These are phyloP conservation scores for Branchellion lobata DNA, from an alignment of 2,888 invertebrate genomes.

Conservation along the genomic window DNA sequence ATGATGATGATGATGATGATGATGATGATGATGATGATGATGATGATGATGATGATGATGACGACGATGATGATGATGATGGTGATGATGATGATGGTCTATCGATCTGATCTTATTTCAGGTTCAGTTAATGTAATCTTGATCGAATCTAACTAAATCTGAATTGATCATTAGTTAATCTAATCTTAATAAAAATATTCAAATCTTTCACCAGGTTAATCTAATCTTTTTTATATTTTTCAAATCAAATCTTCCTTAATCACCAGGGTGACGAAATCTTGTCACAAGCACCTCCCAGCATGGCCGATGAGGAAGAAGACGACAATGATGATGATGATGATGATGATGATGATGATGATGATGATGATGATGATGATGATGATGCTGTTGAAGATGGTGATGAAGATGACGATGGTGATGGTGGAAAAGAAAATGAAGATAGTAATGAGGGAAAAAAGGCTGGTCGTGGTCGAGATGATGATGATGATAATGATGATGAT, in stretches of 20 bases:
- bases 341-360: background rate
- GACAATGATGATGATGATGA: background rate
- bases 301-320: background rate
- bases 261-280: background rate
- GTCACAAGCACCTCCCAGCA: background rate
- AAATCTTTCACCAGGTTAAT: background rate
- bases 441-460: too few species aligned
- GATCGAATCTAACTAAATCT: too few species aligned
- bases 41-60: slow-evolving; percentile 33
- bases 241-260: background rate
- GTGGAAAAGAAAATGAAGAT: too few species aligned
- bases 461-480: background rate
- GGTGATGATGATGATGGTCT: slow-evolving; percentile 23
- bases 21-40: background rate
- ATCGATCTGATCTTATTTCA: too few species aligned
- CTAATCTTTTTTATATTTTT: background rate
- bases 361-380: background rate
- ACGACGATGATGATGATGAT: slow-evolving; percentile 39
- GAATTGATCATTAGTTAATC: too few species aligned
- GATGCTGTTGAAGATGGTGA: background rate
- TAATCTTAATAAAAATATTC: background rate
- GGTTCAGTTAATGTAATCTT: too few species aligned
- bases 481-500: background rate
- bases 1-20: slow-evolving; percentile 16
- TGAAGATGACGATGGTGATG: background rate